Base-by-base conservation (phyloP, 2,888 invertebrate species). In the Marasmarcha lunaedactyla region DNA sequence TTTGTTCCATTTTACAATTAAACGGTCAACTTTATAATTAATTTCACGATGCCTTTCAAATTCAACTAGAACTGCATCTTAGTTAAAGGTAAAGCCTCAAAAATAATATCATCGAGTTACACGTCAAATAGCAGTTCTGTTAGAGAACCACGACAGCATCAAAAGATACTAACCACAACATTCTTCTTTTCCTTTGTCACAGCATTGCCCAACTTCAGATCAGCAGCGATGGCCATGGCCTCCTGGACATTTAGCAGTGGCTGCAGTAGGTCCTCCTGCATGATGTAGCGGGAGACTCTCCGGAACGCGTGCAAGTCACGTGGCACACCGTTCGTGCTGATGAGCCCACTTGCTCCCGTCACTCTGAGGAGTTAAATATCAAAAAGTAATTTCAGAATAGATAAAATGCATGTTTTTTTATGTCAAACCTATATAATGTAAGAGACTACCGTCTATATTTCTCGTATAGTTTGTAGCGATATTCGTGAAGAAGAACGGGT, bases 251-350 rank as follows among this genome's bases (percentile, higher is more conserved):
- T 93, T 48, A 97, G 88, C 63, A 91, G 89, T 0, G 93, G 94
- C 63, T 97, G 93, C 12, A 95, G 73, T 1, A 94, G 79, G 59
- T 95, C 94, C 48, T 94, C 89, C 72, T 98, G 98, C 96, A 97
- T 97, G 52, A 98, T 98, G 78, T 97, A 97, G 39, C 96, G 89
- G 0, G 96, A 95, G 74, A 94, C 86, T 76, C 94, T 94, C 35
- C 93, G 86, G 73, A 97, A 97, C 49, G 89, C 84, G 14, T 88
- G 86, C 42, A 93, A 77, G 58, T 95, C 88, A 10, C 96, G 85
- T 0, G 88, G 87, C 50, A 88, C 85, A 0, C 92, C 93, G 68
- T 97, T 97, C 11, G 95, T 88, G 42, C 87, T 84, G 35, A 97
- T 89, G 11, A 87, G 77, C 0, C 97, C 97, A 1, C 87, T 86